Evolutionary conservation across 2,113 vertebrate species (phyloP), one percentile per base, ranked within the genome.

Genomic region (Rhinopomastus cyanomelas): DNA sequence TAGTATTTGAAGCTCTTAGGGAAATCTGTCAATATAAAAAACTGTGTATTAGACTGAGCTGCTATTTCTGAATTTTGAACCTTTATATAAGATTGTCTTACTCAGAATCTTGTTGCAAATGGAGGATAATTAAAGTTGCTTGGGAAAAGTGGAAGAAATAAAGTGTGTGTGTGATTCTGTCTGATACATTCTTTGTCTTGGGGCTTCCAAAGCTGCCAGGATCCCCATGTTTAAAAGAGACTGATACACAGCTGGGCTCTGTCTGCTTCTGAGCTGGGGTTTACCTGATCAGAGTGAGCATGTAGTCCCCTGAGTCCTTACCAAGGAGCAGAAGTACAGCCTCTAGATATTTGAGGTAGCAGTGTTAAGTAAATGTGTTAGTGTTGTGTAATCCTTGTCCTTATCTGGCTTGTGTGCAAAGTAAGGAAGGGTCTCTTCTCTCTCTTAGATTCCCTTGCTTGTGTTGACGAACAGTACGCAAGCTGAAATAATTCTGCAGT

Each of bases 81-180:
- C 69, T 42, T 46, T 61, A 48, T 3, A 1, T 75, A 53, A 75
- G 42, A 20, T 48, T 76, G 9, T 52, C 22, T 69, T 60, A 42
- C 5, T 2, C 30, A 86, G 52, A 65, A 22, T 71, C 52, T 21
- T 74, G 25, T n/a, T 65, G 62, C n/a, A 67, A 56, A 44, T 9
- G 18, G 6, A 49, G 53, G 37, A 20, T 59, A 74, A 49, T 14
- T 0, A 1, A 59, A 42, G 25, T 26, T 16, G 1, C 32, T 46
- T 85, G 32, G 53, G 30, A 30, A 66, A 71, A 49, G 46, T 51
- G 66, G 52, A 39, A 81, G 56, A 69, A 71, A 46, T 14, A 6
- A 18, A 4, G 0, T 42, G 9, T 34, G 2, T 51, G 1, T 36
- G 16, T 53, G 27, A n/a, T 87, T 12, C 23, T 52, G 0, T 60